Evolutionary conservation across 2,888 invertebrate genomes (phyloP), one percentile per base, ranked within the genome.

Genomic region (Macrosiphum euphorbiae): DNA sequence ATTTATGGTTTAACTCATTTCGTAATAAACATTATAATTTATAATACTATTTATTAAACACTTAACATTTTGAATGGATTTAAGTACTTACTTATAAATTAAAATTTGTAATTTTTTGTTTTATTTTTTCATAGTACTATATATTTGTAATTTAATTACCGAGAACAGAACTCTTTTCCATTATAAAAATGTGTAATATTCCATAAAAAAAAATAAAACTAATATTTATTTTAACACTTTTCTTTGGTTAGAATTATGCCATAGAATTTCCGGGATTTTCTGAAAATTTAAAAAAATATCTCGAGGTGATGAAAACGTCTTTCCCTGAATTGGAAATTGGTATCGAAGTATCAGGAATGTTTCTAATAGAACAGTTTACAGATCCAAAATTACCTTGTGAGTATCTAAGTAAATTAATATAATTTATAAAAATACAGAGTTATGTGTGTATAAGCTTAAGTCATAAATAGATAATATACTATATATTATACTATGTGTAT

Each of bases 291-390:
- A 16, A n/a, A 35, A 35, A 20, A 35, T 88, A 88, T 28, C 16
- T 88, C 2, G 35, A 50, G 35, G 28, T 35, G 1, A 88, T 88
- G 52, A 88, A 47, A 35, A 47, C 35, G 8, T 52, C 52, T 28
- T 88, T 88, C 55, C 20, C 88, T 2, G 2, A 52, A 7, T 35
- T 88, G 35, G 10, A 35, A 35, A 35, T 88, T 52, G 88, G 88
- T 16, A 52, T 52, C 0, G 24, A n/a, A 13, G 13, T 86, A 0
- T 2, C 2, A 5, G 86, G n/a, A n/a, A 1, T 0, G 1, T 3
- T 8, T 5, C 7, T 50, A 47, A 13, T 86, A 4, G 47, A 86
- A 7, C 47, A 86, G 28, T 50, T 3, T 50, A 28, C 28, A 5
- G 0, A 0, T 5, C 86, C 47, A 13, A 10, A 1, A 2, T 8